Evolutionary conservation across 2,113 vertebrate species (phyloP), one percentile per base, ranked within the genome.

Genomic region (Chlorodrepanis virens): DNA sequence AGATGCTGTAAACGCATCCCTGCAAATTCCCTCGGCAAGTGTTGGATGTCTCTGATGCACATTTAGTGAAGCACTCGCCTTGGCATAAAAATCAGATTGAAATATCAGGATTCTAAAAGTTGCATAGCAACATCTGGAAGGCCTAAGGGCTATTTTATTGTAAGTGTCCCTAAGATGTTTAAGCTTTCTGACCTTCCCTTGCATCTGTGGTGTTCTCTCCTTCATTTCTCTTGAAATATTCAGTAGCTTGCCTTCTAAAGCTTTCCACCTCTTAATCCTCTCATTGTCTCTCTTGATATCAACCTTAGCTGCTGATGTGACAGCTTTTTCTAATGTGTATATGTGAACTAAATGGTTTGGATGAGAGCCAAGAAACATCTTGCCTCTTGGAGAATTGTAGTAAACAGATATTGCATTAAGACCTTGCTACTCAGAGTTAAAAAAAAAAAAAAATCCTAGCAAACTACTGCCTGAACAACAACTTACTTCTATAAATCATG

Each of bases 331-430:
- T 91, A 92, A 93, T 89, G 95, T 82, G 71, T 88, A 85, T 87
- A 92, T 95, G 88, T 75, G 88, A 94, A 92, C 86, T 92, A 93
- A 96, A 93, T 93, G 37, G 72, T 77, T 90, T 96, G 96, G 96
- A 87, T 87, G 79, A 94, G 90, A 89, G 92, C 92, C 96, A 96
- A 89, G 79, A 68, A 93, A 84, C 44, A 71, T 89, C 57, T 47
- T 96, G 83, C 69, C 49, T 82, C 80, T 70, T 89, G 76, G 83
- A 92, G 86, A 78, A 83, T 31, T 84, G 56, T 87, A 76, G 83
- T 94, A 97, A 96, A 94, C 72, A 95, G 90, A 82, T 92, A 95
- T 11, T 96, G 64, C 33, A 94, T 92, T 90, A 92, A 87, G 92
- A 88, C 40, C 80, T 96, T 87, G 44, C 79, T 83, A 84, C 44